These are phyloP conservation scores for Caranx melampygus DNA, from an alignment of 2,113 vertebrate species.

Conservation along the genomic window DNA sequence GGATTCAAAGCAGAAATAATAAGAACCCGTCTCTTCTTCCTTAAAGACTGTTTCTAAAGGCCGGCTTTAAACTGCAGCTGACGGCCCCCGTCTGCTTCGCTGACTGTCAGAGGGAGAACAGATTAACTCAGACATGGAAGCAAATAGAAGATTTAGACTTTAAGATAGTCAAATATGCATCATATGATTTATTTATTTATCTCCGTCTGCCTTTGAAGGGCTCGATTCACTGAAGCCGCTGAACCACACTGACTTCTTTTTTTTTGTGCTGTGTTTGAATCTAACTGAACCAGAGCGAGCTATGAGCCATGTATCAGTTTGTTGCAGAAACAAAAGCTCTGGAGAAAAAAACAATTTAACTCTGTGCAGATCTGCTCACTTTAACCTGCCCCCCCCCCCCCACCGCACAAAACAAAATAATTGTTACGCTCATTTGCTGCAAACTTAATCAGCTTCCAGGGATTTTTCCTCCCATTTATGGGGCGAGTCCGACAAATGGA, in stretches of 20 bases:
- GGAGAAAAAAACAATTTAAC: conserved; percentile 15
- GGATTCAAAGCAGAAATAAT: neutral
- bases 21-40: too few species aligned
- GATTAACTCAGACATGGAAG: neutral
- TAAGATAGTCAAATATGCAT: neutral
- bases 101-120: neutral
- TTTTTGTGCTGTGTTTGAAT: neutral
- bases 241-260: neutral
- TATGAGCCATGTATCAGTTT: conserved; percentile 6
- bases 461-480: conserved; percentile 16
- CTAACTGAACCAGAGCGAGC: neutral
- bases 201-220: too few species aligned
- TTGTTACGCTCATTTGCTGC: conserved; percentile 7
- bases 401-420: conserved; percentile 10
- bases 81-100: neutral
- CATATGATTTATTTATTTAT: neutral
- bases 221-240: neutral
- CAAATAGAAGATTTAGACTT: conserved; percentile 1
- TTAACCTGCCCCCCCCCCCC: neutral
- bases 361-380: neutral
- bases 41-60: neutral
- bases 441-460: conserved; percentile 21
- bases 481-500: conserved; percentile 20
- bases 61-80: neutral
- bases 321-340: conserved; percentile 8